Percentiles rank a stretch among this genome's conserved stretches.
Conservation (phyloP, 2,113 vertebrate genomes). For the Montifringilla adamsi region DNA sequence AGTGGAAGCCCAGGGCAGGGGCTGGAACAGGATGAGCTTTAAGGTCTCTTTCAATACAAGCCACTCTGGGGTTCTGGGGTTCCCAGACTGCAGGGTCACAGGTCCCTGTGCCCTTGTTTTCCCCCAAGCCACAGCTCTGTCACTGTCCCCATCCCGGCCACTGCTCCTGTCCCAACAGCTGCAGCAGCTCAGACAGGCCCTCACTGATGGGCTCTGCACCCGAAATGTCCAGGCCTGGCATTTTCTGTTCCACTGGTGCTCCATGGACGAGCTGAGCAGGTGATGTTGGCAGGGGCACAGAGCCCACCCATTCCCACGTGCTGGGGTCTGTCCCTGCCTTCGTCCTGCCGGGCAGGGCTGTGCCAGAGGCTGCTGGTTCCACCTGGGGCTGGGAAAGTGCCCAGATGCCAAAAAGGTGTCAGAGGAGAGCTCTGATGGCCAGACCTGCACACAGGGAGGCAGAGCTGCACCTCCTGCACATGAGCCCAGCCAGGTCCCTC, state of each 20-base stretch:
- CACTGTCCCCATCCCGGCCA: background rate
- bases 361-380: background rate
- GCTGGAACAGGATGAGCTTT: background rate
- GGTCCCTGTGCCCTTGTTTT: background rate
- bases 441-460: background rate
- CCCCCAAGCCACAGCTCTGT: background rate
- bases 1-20: background rate
- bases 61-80: background rate
- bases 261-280: constrained; percentile 6
- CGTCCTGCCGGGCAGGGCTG: background rate
- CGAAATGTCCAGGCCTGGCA: rapidly evolving
- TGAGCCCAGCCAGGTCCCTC: background rate
- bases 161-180: background rate
- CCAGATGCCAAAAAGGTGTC: background rate
- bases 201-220: background rate
- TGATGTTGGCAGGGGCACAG: background rate
- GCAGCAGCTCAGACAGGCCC: background rate
- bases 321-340: background rate
- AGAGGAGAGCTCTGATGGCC: background rate
- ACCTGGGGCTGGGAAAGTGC: background rate
- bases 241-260: background rate
- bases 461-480: background rate
- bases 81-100: background rate
- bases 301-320: background rate
- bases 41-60: background rate